Base-by-base conservation (phyloP, 2,888 invertebrate species). In the Hyposoter didymator region DNA sequence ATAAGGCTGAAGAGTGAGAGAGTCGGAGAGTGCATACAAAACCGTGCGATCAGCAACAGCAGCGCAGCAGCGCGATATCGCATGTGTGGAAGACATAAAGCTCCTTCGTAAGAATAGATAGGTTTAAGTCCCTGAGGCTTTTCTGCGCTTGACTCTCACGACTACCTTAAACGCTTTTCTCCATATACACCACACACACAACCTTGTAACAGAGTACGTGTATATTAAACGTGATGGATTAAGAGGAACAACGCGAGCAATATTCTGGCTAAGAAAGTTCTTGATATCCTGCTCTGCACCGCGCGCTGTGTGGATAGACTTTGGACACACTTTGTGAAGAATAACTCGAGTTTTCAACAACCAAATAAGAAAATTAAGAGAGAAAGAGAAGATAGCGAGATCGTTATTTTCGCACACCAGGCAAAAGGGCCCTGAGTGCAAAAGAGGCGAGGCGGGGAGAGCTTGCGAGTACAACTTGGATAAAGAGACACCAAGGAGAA, bases 61-160 rank as follows among this genome's bases (percentile, higher is more conserved):
- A 78, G 78, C 66, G 66, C 45, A 80, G 66, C 45, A 80, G 80
- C 83, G 66, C 73, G 78, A 86, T 86, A 86, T 86, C 85, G 85
- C 85, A 86, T 86, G 85, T 86, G 84, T 78, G 85, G 74, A 84
- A 80, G 84, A 86, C 85, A 86, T 86, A 86, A 86, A 86, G 83
- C 85, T 84, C 85, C 80, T 45, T 55, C 81, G 83, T 84, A 84
- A 81, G 83, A 86, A 86, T 83, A 86, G 83, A 86, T 84, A 81
- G 81, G 73, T 85, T 75, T 66, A 55, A 64, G 59, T 78, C 74
- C 78, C 73, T 59, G 69, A 83, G 81, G 85, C 83, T 84, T 81
- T 81, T 86, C 76, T 62, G 80, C 73, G 85, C 84, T 86, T 78
- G 78, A 82, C 81, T 82, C 79, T 81, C 83, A 78, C 52, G 28